Percentiles rank a stretch among this genome's conserved stretches.
phyloP scores from a whole-genome alignment of 2,888 invertebrate species.

The Saturnia japonica region DNA sequence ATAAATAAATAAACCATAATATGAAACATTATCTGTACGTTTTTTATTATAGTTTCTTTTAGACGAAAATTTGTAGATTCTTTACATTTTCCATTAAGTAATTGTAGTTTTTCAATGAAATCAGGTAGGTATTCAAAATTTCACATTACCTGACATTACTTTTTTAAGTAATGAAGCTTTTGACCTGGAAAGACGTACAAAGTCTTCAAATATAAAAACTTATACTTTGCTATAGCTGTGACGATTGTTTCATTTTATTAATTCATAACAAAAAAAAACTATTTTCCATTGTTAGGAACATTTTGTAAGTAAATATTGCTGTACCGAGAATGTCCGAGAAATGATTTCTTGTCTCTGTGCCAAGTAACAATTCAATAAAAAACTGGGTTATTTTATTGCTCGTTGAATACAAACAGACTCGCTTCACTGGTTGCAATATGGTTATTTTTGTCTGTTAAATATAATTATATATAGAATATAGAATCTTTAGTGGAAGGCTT shows the following conservation, averaged over 20 bases:
- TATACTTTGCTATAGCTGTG: not conserved
- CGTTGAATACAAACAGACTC: slow-evolving; percentile 55
- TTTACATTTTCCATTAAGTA: not conserved
- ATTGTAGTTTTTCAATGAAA: not conserved
- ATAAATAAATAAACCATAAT: not conserved
- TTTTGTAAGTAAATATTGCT: slow-evolving; percentile 29
- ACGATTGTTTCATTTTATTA: not conserved
- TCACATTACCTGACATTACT: not conserved
- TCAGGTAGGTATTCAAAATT: not conserved
- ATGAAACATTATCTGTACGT: not conserved
- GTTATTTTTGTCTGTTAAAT: slow-evolving; percentile 46
- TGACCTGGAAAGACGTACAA: not conserved
- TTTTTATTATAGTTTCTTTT: not conserved
- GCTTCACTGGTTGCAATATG: slow-evolving; percentile 38
- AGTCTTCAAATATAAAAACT: not conserved
- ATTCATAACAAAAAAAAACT: not conserved
- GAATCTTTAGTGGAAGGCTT: not conserved
- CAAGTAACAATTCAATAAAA: slow-evolving; percentile 69
- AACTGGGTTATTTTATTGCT: slow-evolving; percentile 62
- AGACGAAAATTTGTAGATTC: not conserved
- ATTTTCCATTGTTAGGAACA: slow-evolving; percentile 11
- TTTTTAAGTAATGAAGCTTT: not conserved
- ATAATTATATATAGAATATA: not conserved
- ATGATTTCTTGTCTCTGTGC: slow-evolving; percentile 69
- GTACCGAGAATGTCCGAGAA: slow-evolving; percentile 53